Percentiles rank a stretch among this genome's conserved stretches.
phyloP scores from a whole-genome alignment of 2,113 vertebrate genomes.

The Jaculus jaculus region DNA sequence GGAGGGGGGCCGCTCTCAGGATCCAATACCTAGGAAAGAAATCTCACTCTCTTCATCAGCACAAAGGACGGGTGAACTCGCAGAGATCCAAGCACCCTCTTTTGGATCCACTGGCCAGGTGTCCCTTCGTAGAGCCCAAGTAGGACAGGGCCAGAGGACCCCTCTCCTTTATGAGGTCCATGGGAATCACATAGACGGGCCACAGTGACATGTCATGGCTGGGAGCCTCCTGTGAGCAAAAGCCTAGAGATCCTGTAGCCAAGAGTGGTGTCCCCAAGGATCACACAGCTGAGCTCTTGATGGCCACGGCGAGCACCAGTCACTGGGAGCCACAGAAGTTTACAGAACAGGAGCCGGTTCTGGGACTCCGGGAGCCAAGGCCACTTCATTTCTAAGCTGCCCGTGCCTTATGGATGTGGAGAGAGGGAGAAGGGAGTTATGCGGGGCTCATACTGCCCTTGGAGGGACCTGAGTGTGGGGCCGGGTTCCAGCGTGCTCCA shows the following conservation, averaged over 20 bases:
- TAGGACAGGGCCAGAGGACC: no score
- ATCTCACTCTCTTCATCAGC: accelerated
- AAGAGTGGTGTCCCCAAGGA: not conserved
- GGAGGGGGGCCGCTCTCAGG: accelerated
- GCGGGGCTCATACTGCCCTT: accelerated
- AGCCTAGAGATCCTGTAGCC: not conserved
- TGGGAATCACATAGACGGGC: not conserved
- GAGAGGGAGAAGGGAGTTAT: not conserved
- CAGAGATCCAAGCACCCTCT: not conserved
- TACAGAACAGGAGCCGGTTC: not conserved
- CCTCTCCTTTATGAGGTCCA: not conserved
- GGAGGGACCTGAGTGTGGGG: no score
- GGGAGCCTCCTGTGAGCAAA: accelerated
- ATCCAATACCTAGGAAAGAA: no score
- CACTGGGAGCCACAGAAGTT: not conserved
- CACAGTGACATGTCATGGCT: not conserved
- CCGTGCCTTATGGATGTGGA: accelerated
- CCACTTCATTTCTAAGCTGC: not conserved
- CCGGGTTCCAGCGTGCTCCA: accelerated
- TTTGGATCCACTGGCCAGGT: no score
- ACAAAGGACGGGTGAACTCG: no score
- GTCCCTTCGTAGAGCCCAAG: no score
- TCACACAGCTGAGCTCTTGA: not conserved
- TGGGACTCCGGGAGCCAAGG: not conserved
- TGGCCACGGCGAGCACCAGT: not conserved